These are phyloP conservation scores for Bursaphelenchus okinawaensis DNA, from an alignment of 2,888 invertebrate species.

Conservation along the genomic window DNA sequence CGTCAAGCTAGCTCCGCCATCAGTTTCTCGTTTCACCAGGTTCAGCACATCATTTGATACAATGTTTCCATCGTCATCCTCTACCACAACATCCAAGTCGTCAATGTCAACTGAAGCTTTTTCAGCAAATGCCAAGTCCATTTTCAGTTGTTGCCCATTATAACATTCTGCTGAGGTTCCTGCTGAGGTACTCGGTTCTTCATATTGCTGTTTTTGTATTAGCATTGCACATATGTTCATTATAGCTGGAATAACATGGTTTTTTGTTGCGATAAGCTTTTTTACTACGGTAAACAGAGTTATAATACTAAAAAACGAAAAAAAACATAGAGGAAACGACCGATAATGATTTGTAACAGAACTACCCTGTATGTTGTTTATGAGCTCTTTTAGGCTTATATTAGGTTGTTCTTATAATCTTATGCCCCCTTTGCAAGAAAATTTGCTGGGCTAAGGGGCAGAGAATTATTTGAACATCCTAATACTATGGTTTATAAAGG, in stretches of 20 bases:
- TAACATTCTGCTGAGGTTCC: not conserved
- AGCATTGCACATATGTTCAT: conserved; percentile 94
- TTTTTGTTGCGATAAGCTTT: not conserved
- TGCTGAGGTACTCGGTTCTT: conserved; percentile 8
- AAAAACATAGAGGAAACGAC: too few species aligned
- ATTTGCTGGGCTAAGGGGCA: too few species aligned
- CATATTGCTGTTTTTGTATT: conserved; percentile 27
- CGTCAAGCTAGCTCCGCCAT: conserved; percentile 44
- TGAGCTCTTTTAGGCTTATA: too few species aligned
- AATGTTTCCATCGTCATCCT: conserved; percentile 28
- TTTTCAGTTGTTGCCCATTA: conserved; percentile 36
- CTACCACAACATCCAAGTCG: conserved; percentile 41
- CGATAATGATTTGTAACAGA: too few species aligned
- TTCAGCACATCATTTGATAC: conserved; percentile 26
- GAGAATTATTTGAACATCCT: too few species aligned
- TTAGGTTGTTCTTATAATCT: too few species aligned
- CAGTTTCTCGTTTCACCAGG: conserved; percentile 44
- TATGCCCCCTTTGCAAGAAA: too few species aligned
- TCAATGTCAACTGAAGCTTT: conserved; percentile 41
- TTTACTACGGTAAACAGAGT: conserved; percentile 2
- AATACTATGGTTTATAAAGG: too few species aligned
- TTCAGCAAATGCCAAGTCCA: conserved; percentile 47
- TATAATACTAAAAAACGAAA: too few species aligned
- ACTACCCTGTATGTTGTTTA: too few species aligned
- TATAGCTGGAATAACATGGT: conserved; percentile 61